phyloP scores from a whole-genome alignment of 23 tunicate species.

The Ascidia mentula region DNA sequence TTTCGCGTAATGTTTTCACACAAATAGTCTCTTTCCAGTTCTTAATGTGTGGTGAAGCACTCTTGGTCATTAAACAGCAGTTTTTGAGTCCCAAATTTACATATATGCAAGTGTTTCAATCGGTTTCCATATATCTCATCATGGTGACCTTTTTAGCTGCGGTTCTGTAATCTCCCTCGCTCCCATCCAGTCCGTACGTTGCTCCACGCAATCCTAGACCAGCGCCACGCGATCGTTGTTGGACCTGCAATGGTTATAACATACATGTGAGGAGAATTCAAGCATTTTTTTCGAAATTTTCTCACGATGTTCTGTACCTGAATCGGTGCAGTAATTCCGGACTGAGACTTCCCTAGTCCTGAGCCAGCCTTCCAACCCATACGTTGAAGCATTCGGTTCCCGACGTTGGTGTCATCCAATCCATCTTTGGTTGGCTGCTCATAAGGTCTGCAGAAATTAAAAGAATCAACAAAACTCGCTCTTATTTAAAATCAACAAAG shows the following conservation, averaged over 20 bases:
- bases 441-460: slow-evolving; percentile 61
- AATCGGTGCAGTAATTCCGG: slow-evolving; percentile 83
- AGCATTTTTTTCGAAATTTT: background rate
- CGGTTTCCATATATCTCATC: slow-evolving; percentile 63
- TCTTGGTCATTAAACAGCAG: too few species aligned
- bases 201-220: slow-evolving; percentile 92
- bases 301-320: background rate
- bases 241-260: slow-evolving; percentile 34
- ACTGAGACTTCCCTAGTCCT: slow-evolving; percentile 89
- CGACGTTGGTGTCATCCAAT: slow-evolving; percentile 73
- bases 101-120: too few species aligned
- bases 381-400: slow-evolving; percentile 89
- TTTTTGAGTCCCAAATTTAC: too few species aligned
- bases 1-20: too few species aligned
- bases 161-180: slow-evolving; percentile 66
- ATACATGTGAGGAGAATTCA: background rate
- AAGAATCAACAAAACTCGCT: too few species aligned
- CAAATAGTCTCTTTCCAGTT: too few species aligned
- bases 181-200: slow-evolving; percentile 49
- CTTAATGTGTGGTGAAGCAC: too few species aligned
- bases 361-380: slow-evolving; percentile 97
- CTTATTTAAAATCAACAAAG: too few species aligned
- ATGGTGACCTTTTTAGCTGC: slow-evolving; percentile 61
- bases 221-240: slow-evolving; percentile 86
- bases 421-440: slow-evolving; percentile 92